Conservation (phyloP, 1,140 invertebrate genomes). For the Plectus sambesii region DNA sequence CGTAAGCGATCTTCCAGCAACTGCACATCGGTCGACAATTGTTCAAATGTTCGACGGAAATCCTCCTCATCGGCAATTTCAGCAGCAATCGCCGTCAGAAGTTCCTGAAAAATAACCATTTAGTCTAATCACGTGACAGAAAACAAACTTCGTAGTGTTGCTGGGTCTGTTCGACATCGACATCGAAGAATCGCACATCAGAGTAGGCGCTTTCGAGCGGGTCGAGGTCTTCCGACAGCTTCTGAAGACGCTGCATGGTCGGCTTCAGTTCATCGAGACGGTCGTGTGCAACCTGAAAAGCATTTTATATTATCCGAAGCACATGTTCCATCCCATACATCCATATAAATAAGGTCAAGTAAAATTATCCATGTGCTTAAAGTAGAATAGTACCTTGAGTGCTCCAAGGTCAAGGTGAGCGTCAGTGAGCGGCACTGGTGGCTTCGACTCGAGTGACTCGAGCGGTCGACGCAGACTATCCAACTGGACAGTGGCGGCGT, state of each 20-base stretch:
- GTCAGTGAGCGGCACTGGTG: constrained; percentile 16
- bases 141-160: constrained; percentile 21
- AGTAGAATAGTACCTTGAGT: no score
- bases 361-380: no score
- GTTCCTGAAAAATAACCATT: no score
- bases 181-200: constrained; percentile 24
- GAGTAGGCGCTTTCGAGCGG: constrained; percentile 22
- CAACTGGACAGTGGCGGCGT: constrained; percentile 19
- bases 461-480: constrained; percentile 25
- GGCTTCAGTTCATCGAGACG: constrained; percentile 13
- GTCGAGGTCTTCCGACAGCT: constrained; percentile 30
- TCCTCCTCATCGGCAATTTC: constrained; percentile 22
- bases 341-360: no score
- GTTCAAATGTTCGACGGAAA: no score
- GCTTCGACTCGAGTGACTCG: constrained; percentile 22
- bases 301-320: no score
- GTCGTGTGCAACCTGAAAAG: constrained; percentile 18
- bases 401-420: constrained; percentile 22
- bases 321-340: no score
- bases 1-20: no score
- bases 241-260: constrained; percentile 27
- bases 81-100: constrained; percentile 16
- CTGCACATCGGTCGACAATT: no score
- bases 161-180: constrained; percentile 19
- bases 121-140: no score